These are phyloP conservation scores for Sarcophaga carnaria DNA, from an alignment of 2,888 invertebrate species.

Conservation along the genomic window DNA sequence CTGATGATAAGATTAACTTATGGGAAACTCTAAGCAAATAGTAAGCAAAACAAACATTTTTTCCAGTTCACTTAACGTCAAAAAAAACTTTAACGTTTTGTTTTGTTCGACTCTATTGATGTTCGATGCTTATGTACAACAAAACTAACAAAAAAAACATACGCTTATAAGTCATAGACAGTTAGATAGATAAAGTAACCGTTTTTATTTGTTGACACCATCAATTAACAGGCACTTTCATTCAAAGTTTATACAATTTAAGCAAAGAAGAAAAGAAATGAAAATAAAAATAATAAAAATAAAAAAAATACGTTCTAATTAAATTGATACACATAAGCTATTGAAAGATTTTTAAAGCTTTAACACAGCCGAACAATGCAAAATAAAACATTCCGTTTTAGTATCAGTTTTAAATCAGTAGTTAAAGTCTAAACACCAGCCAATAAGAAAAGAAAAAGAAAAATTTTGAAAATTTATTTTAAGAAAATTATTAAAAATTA, in stretches of 20 bases:
- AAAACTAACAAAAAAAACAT: slow-evolving; percentile 19
- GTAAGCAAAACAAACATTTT: slow-evolving; percentile 20
- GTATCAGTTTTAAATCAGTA: slow-evolving; percentile 40
- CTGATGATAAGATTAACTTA: too few relatives aligned
- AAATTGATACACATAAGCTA: slow-evolving; percentile 59
- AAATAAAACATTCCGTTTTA: slow-evolving; percentile 8
- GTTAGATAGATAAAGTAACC: slow-evolving; percentile 7
- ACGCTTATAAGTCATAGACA: slow-evolving; percentile 13
- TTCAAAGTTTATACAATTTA: slow-evolving; percentile 40
- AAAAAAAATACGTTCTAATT: slow-evolving; percentile 54
- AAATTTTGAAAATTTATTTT: neutral
- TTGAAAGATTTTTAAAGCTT: slow-evolving; percentile 59
- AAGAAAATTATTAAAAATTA: neutral
- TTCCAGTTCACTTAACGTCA: slow-evolving; percentile 56
- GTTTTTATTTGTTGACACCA: slow-evolving; percentile 63
- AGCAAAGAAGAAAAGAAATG: slow-evolving; percentile 22
- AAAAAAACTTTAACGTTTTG: slow-evolving; percentile 23
- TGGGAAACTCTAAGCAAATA: slow-evolving; percentile 26
- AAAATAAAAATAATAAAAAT: slow-evolving; percentile 5
- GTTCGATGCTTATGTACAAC: neutral
- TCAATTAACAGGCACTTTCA: slow-evolving; percentile 69
- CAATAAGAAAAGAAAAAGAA: neutral
- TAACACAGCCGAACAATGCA: slow-evolving; percentile 29
- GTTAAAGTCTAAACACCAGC: slow-evolving; percentile 36
- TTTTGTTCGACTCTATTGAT: slow-evolving; percentile 14